Percentiles rank a stretch among this genome's conserved stretches.
These are phyloP conservation scores for Scarus forsteni DNA, from an alignment of 2,797 vertebrate species.

Conservation along the genomic window DNA sequence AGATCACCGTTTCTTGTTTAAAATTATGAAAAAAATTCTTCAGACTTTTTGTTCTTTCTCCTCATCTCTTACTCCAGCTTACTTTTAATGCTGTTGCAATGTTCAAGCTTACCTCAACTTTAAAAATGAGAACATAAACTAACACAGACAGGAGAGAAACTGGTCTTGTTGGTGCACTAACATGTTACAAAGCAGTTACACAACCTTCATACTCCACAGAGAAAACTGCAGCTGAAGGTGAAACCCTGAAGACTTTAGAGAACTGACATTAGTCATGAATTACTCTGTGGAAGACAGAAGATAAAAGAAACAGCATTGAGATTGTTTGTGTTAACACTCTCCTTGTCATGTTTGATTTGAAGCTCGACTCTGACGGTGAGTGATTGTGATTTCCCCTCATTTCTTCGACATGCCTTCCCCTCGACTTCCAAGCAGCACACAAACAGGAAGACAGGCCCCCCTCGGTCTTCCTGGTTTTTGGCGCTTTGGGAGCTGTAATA, in stretches of 20 bases:
- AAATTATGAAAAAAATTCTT: too few relatives aligned
- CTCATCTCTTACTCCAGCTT: too few relatives aligned
- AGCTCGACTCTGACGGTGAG: constrained; percentile 14
- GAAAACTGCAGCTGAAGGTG: constrained; percentile 13
- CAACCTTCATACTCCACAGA: constrained; percentile 18
- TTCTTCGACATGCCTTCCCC: constrained; percentile 53
- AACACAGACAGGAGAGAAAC: background rate
- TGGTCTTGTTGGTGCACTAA: constrained; percentile 9
- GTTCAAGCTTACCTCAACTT: too few relatives aligned
- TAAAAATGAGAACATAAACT: too few relatives aligned
- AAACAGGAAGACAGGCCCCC: constrained; percentile 78
- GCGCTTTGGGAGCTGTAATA: constrained; percentile 52
- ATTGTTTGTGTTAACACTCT: background rate
- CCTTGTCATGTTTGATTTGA: constrained; percentile 21
- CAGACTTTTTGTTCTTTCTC: too few relatives aligned
- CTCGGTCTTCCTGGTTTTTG: constrained; percentile 67
- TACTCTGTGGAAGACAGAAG: background rate
- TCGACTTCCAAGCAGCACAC: constrained; percentile 58
- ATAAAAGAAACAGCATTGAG: constrained; percentile 4
- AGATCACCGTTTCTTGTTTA: too few relatives aligned
- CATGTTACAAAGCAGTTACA: constrained; percentile 8
- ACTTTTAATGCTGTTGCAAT: too few relatives aligned
- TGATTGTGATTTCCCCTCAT: constrained; percentile 43
- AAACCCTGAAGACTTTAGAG: constrained; percentile 20
- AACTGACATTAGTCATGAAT: constrained; percentile 3